These are phyloP conservation scores for Leptestheria dahalacensis DNA, from an alignment of 1,140 invertebrate genomes.

Conservation along the genomic window DNA sequence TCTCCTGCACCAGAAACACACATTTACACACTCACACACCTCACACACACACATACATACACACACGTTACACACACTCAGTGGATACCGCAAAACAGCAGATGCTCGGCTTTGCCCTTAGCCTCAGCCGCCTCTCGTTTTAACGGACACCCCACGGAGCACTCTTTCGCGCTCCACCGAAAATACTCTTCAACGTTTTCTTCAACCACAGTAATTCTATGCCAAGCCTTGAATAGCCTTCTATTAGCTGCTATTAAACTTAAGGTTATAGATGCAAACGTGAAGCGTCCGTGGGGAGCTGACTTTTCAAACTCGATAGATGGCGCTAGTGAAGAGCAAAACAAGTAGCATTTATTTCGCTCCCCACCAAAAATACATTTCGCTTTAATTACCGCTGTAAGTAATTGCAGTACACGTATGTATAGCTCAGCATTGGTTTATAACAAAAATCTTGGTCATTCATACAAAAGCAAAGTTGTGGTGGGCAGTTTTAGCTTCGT, in stretches of 20 bases:
- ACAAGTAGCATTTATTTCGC: no score
- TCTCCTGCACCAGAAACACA: neutral
- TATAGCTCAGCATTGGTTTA: no score
- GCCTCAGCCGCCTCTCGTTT: neutral
- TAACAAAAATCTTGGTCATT: no score
- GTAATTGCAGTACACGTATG: neutral
- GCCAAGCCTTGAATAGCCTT: no score
- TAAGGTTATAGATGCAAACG: no score
- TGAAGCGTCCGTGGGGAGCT: no score
- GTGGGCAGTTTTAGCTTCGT: neutral
- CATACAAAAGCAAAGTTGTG: no score
- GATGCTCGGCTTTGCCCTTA: neutral
- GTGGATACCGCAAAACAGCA: neutral
- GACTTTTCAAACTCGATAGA: no score
- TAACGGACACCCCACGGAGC: neutral
- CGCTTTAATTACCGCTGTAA: neutral
- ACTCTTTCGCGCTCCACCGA: neutral
- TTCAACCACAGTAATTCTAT: neutral
- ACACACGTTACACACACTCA: neutral
- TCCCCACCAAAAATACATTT: neutral
- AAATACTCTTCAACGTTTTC: neutral
- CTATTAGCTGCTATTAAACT: no score
- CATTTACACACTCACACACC: neutral
- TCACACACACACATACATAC: neutral
- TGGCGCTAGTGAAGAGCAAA: no score